Percentiles rank a stretch among this genome's conserved stretches.
Evolutionary conservation across 2,113 vertebrate species (phyloP).

Genomic region (Phycodurus eques): DNA sequence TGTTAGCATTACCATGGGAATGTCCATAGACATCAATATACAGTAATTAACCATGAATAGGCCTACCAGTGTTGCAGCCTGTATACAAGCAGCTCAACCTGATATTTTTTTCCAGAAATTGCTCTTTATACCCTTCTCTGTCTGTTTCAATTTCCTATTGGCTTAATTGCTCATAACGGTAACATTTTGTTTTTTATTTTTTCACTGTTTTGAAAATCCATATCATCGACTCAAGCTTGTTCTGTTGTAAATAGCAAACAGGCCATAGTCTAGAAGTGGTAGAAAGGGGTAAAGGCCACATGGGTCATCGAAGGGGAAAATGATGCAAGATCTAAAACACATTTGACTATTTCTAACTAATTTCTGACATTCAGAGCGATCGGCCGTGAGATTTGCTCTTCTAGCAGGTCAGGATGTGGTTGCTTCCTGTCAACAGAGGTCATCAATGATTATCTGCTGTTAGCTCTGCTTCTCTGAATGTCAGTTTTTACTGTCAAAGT

Average conservation of each 20-base stretch:
- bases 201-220: slow-evolving; percentile 62
- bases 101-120: background rate
- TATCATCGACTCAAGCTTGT: slow-evolving; percentile 61
- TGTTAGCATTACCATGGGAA: background rate
- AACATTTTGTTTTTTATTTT: background rate
- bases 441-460: slow-evolving; percentile 50
- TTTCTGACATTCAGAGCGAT: slow-evolving; percentile 41
- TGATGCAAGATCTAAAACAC: slow-evolving; percentile 17
- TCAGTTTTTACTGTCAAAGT: slow-evolving; percentile 29
- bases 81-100: background rate
- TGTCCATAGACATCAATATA: too few relatives aligned
- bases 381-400: slow-evolving; percentile 20
- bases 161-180: slow-evolving; percentile 6
- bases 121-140: slow-evolving; percentile 14
- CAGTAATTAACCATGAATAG: too few relatives aligned
- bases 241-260: slow-evolving; percentile 62
- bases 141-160: slow-evolving; percentile 57
- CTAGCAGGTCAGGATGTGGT: slow-evolving; percentile 42
- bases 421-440: slow-evolving; percentile 45
- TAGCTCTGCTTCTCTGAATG: slow-evolving; percentile 16
- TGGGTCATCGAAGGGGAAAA: slow-evolving; percentile 15
- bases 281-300: background rate
- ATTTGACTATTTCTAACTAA: slow-evolving; percentile 18
- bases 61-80: background rate
- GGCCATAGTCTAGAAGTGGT: slow-evolving; percentile 9